Conservation (phyloP, 2,797 vertebrate genomes). For the Helarctos malayanus region DNA sequence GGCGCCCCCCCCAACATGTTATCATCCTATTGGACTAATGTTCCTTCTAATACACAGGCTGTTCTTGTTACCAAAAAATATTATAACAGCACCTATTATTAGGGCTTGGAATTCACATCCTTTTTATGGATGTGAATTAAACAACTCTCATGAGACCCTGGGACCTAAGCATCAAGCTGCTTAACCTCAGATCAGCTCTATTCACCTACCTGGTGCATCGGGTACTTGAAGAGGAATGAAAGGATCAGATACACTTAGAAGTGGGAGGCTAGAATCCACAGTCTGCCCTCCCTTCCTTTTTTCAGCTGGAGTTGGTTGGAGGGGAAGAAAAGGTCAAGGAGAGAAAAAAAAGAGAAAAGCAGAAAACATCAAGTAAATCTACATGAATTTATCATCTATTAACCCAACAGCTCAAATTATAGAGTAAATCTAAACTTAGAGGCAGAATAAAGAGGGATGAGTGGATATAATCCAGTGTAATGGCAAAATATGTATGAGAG, state of each 20-base stretch:
- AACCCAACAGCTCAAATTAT: constrained; percentile 40
- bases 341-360: constrained; percentile 71
- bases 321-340: constrained; percentile 24
- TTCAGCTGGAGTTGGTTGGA: constrained; percentile 88
- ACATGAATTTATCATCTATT: constrained; percentile 52
- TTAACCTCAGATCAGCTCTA: constrained; percentile 4
- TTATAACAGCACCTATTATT: background rate
- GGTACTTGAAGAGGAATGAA: constrained; percentile 92
- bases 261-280: constrained; percentile 90
- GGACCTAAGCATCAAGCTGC: background rate
- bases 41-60: background rate
- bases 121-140: constrained; percentile 44
- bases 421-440: constrained; percentile 35
- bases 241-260: constrained; percentile 93
- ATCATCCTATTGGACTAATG: constrained; percentile 22
- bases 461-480: background rate
- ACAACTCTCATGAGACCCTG: constrained; percentile 19
- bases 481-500: background rate
- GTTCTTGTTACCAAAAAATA: constrained; percentile 35
- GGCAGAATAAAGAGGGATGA: constrained; percentile 15
- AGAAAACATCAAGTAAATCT: constrained; percentile 76
- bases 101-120: background rate
- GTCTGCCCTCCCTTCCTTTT: constrained; percentile 91
- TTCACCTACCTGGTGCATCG: constrained; percentile 92
- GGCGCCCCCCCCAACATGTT: background rate